Conservation (phyloP, 2,888 invertebrate species). For the Alcis repandata region DNA sequence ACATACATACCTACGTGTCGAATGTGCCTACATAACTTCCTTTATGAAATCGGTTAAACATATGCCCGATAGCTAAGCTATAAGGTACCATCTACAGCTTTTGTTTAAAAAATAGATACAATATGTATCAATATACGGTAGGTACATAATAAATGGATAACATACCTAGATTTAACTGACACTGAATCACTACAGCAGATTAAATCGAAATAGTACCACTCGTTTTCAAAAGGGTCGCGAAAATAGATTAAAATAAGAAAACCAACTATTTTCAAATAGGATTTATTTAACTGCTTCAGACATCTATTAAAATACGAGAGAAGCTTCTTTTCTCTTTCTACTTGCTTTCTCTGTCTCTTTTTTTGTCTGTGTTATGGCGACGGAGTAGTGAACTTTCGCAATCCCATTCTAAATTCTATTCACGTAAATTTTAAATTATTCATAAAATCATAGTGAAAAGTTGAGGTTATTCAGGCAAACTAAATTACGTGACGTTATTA, state of each 20-base stretch:
- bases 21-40: too few species aligned
- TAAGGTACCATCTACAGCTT: too few species aligned
- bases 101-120: too few species aligned
- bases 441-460: constrained; percentile 37
- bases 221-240: neutral
- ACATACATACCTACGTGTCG: too few species aligned
- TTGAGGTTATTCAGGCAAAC: constrained; percentile 32
- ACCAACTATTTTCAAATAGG: constrained; percentile 3
- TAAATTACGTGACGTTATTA: constrained; percentile 38
- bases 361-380: constrained; percentile 10
- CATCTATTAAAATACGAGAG: neutral
- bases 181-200: neutral
- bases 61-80: too few species aligned
- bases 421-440: constrained; percentile 35
- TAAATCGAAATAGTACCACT: neutral
- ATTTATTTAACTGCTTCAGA: constrained; percentile 11
- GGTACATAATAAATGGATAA: too few species aligned
- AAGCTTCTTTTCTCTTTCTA: too few species aligned
- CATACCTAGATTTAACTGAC: neutral
- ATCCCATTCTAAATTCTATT: constrained; percentile 28
- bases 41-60: too few species aligned
- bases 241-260: constrained; percentile 10
- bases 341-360: too few species aligned
- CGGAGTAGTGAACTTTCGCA: constrained; percentile 22
- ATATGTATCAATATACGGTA: too few species aligned